Evolutionary conservation across 2,888 invertebrate genomes (phyloP), one percentile per base, ranked within the genome.

Genomic region (Epinotia demarniana): DNA sequence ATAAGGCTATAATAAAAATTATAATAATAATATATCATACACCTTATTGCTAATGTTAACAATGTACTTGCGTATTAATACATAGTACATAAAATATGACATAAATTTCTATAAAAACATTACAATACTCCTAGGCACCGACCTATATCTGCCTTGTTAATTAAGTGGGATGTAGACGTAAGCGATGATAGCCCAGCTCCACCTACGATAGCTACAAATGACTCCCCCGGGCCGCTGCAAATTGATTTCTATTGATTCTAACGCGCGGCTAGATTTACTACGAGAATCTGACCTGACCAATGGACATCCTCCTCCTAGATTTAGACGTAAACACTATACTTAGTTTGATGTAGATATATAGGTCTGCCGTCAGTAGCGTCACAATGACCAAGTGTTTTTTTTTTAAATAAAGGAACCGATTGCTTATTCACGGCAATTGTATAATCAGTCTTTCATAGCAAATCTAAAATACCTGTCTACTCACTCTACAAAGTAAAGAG

Each of bases 231-330:
- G 93, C 82, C 81, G 77, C 78, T 68, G 78, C 79, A 87, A 89
- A 93, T 92, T 93, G 92, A 92, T 92, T 91, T 83, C 85, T 84
- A 94, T 93, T 92, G 93, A 93, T 91, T 93, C 90, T 90, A 93
- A 93, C 88, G 90, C 84, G 85, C 81, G 85, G 79, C 86, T 87
- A 88, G 91, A 92, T 92, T 91, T 90, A 92, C 86, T 87, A 85
- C 86, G 84, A 80, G 82, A 79, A 82, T 78, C 82, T 84, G 83
- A 83, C 64, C 61, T 75, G 67, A 57, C 43, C 43, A 33, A 80
- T 83, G 84, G 84, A 82, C 77, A 79, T 78, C 81, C 80, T 23
- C 23, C 23, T 27, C 23, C 81, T 82, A 81, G 18, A 33, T 61
- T 23, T 63, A 46, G 61, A 5, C n/a, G 9, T n/a, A 74, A 58